A percentile compares a stretch with the other conserved stretches of the same genome.
phyloP scores from a whole-genome alignment of 1,140 invertebrate species.

The Drosophila lacteicornis region DNA sequence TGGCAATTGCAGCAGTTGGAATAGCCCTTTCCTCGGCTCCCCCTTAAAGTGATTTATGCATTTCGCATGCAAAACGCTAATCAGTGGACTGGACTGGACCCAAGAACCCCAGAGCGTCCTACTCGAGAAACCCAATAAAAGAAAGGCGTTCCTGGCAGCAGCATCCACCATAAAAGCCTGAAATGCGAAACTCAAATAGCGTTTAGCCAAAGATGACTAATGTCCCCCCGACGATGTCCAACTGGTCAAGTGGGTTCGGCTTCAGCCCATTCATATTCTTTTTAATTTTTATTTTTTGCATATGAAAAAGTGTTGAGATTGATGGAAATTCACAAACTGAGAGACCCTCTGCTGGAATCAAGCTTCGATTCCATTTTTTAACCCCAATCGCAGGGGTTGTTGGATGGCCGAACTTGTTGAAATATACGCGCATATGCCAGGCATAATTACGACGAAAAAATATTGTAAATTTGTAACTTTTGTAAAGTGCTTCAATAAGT shows the following conservation, averaged over 20 bases:
- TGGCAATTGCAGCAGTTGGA: slow-evolving; percentile 64
- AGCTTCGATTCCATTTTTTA: slow-evolving; percentile 54
- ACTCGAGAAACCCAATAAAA: slow-evolving; percentile 58
- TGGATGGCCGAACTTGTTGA: slow-evolving; percentile 61
- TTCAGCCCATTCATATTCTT: slow-evolving; percentile 32
- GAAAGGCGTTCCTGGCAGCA: slow-evolving; percentile 19
- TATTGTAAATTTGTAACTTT: slow-evolving; percentile 71
- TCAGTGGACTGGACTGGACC: slow-evolving; percentile 53
- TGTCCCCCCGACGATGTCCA: slow-evolving; percentile 61
- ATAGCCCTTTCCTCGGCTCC: slow-evolving; percentile 13
- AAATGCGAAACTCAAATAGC: slow-evolving; percentile 69
- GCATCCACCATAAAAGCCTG: slow-evolving; percentile 23
- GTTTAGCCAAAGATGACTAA: slow-evolving; percentile 83
- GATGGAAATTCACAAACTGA: slow-evolving; percentile 31
- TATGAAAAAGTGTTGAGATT: slow-evolving; percentile 57
- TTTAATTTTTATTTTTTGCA: slow-evolving; percentile 30
- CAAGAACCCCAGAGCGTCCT: slow-evolving; percentile 10
- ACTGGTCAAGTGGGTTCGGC: slow-evolving; percentile 64
- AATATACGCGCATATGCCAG: slow-evolving; percentile 74
- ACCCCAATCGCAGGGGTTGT: slow-evolving; percentile 64
- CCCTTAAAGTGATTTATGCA: slow-evolving; percentile 69
- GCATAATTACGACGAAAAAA: slow-evolving; percentile 69
- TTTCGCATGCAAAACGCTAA: slow-evolving; percentile 82
- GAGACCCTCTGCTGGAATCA: neutral
- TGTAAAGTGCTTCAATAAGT: slow-evolving; percentile 74